A percentile compares a stretch with the other conserved stretches of the same genome.
Conservation (phyloP, 2,113 vertebrate species). For the Alexandromys fortis region DNA sequence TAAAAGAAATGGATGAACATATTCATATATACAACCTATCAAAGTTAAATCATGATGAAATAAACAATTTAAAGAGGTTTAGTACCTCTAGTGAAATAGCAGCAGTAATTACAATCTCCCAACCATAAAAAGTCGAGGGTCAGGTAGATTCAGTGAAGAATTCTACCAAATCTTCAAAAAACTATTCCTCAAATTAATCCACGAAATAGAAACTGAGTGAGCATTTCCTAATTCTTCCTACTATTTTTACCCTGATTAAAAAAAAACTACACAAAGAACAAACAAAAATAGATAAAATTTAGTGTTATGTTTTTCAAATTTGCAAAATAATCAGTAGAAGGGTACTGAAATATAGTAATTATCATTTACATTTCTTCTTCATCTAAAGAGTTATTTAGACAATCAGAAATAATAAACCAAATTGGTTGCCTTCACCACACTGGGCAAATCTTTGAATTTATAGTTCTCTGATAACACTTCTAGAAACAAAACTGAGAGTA, state of each 20-base stretch:
- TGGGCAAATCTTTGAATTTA: not conserved
- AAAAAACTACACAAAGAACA: not conserved
- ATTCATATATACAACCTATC: not conserved
- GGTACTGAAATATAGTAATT: not conserved
- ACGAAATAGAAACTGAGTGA: not conserved
- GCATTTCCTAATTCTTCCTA: not conserved
- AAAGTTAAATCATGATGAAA: not conserved
- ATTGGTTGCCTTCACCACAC: not conserved
- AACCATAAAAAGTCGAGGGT: not conserved
- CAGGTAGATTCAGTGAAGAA: not conserved
- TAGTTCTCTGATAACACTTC: slow-evolving; percentile 1
- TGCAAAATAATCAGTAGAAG: slow-evolving; percentile 3
- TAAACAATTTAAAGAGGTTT: not conserved
- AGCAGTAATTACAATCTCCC: not conserved
- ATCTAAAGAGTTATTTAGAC: slow-evolving; percentile 27
- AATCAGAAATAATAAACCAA: not conserved
- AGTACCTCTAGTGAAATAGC: not conserved
- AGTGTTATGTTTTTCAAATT: not conserved
- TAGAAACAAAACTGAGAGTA: slow-evolving; percentile 18
- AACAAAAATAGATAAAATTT: not conserved
- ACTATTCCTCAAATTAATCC: not conserved
- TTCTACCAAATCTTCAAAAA: not conserved
- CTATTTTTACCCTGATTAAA: not conserved
- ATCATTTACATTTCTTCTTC: slow-evolving; percentile 12
- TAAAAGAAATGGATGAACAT: not conserved